Conservation (phyloP, 2,113 vertebrate genomes). For the Gobius niger region DNA sequence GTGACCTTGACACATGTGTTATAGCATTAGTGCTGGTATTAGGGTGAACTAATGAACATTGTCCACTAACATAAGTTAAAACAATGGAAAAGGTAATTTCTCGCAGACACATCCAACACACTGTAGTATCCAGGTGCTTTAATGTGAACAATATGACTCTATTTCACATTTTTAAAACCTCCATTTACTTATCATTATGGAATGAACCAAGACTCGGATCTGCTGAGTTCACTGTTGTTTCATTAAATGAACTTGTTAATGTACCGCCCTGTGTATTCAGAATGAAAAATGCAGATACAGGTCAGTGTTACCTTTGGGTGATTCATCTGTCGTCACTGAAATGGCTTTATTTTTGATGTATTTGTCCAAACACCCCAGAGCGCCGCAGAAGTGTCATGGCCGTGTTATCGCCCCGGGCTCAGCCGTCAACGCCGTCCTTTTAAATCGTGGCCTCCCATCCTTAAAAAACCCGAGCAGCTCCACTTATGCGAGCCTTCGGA, state of each 20-base stretch:
- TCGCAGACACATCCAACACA: too few species aligned
- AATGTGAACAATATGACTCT: too few species aligned
- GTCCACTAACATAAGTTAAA: too few species aligned
- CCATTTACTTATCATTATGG: too few species aligned
- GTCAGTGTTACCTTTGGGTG: neutral
- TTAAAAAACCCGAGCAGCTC: constrained; percentile 42
- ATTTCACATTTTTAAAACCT: too few species aligned
- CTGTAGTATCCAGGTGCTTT: too few species aligned
- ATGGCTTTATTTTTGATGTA: neutral
- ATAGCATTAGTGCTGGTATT: too few species aligned
- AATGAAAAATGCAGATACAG: neutral
- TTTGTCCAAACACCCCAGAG: neutral
- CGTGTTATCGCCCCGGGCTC: constrained; percentile 28
- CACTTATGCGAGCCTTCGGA: constrained; percentile 45
- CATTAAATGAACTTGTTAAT: neutral
- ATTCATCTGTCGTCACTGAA: neutral
- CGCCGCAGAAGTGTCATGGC: neutral
- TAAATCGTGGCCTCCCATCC: constrained; percentile 33
- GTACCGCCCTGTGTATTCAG: neutral
- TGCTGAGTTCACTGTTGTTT: too few species aligned
- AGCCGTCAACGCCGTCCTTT: constrained; percentile 24
- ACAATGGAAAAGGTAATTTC: too few species aligned
- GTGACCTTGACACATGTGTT: too few species aligned
- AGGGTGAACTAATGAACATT: too few species aligned
- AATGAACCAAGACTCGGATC: too few species aligned